Percentiles rank a stretch among this genome's conserved stretches.
phyloP scores from a whole-genome alignment of 2,797 vertebrate genomes.

The Schizopygopsis pylzovi region DNA sequence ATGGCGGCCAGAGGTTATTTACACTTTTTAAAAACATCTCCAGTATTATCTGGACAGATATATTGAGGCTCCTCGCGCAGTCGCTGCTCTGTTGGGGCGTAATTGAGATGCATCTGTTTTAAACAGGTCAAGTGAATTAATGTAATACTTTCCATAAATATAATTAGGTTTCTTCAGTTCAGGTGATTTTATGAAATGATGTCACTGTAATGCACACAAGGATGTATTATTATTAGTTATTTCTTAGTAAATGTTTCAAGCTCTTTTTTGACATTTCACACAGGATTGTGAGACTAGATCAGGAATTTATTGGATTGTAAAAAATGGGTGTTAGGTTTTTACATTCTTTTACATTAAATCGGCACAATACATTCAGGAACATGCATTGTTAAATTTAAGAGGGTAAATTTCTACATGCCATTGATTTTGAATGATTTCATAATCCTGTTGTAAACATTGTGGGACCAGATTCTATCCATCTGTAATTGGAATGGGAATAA shows the following conservation, averaged over 20 bases:
- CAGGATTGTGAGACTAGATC: background rate
- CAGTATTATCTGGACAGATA: slow-evolving; percentile 55
- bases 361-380: background rate
- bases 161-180: slow-evolving; percentile 10
- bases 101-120: slow-evolving; percentile 54
- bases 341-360: background rate
- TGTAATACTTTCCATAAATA: slow-evolving; percentile 21
- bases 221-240: background rate
- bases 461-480: background rate
- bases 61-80: slow-evolving; percentile 46
- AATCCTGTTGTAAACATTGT: background rate
- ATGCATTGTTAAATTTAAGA: background rate
- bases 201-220: background rate
- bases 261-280: background rate
- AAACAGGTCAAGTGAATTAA: slow-evolving; percentile 30
- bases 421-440: background rate
- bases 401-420: background rate
- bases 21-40: slow-evolving; percentile 67
- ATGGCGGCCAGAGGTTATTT: slow-evolving; percentile 64
- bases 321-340: background rate
- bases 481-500: background rate
- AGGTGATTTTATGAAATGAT: slow-evolving; percentile 2
- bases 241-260: background rate
- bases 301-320: background rate
- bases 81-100: slow-evolving; percentile 33